Conservation (phyloP, 1,140 invertebrate species). For the Patella vulgata region DNA sequence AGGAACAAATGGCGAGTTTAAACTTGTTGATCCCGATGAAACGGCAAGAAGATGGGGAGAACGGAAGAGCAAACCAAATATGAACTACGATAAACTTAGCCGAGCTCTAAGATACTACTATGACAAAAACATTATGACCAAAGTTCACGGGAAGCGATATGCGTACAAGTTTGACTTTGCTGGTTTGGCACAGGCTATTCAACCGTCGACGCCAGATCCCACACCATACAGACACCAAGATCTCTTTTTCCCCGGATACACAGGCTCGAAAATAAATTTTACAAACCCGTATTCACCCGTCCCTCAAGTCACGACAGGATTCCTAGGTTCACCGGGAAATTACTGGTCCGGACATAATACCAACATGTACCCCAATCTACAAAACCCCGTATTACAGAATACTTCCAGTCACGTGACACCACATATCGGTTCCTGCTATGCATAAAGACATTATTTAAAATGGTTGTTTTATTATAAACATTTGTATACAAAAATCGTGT, state of each 20-base stretch:
- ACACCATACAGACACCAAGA: constrained; percentile 22
- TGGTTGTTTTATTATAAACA: no score
- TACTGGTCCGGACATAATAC: constrained; percentile 20
- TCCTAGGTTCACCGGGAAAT: constrained; percentile 11
- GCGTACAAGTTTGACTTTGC: constrained; percentile 97
- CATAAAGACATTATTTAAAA: constrained; percentile 4
- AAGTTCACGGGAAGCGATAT: constrained; percentile 82
- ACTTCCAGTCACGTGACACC: constrained; percentile 13
- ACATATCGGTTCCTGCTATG: constrained; percentile 25
- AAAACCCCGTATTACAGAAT: constrained; percentile 20
- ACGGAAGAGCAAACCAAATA: constrained; percentile 98
- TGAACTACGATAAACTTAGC: constrained; percentile 99
- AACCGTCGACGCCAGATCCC: constrained; percentile 14
- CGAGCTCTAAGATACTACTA: constrained; percentile 89
- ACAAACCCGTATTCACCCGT: constrained; percentile 12
- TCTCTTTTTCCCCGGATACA: constrained; percentile 16
- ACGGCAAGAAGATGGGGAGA: constrained; percentile 98
- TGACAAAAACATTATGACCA: constrained; percentile 75
- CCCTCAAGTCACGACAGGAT: constrained; percentile 1
- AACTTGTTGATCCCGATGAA: constrained; percentile 96
- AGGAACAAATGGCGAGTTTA: constrained; percentile 95
- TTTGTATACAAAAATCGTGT: no score
- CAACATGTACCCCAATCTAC: constrained; percentile 22
- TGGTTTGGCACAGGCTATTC: constrained; percentile 50
- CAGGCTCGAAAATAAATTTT: constrained; percentile 21